Evolutionary conservation across 2,113 vertebrate genomes (phyloP).

Genomic region (Sclerurus mexicanus): DNA sequence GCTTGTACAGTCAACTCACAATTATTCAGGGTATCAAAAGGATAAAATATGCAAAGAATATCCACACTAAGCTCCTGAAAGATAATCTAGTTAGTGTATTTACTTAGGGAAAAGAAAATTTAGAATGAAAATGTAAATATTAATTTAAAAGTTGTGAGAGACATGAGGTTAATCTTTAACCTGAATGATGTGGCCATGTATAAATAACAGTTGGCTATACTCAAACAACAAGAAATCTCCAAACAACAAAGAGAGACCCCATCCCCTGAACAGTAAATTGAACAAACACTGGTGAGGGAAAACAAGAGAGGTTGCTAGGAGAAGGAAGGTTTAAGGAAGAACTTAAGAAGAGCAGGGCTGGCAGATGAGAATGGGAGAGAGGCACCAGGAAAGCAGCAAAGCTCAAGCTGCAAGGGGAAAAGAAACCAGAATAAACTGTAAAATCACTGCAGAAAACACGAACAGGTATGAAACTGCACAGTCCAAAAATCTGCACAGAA

Average conservation of each 20-base stretch:
- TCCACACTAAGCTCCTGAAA: neutral
- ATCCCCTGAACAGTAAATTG: neutral
- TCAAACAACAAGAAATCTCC: slow-evolving; percentile 33
- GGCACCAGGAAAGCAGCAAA: slow-evolving; percentile 22
- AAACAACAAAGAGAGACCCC: neutral
- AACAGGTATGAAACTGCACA: neutral
- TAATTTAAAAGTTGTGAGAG: slow-evolving; percentile 33
- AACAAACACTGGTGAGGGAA: neutral
- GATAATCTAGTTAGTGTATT: neutral
- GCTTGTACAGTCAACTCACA: neutral
- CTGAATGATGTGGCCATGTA: neutral
- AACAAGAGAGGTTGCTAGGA: slow-evolving; percentile 50
- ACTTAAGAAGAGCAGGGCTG: slow-evolving; percentile 37
- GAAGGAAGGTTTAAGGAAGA: slow-evolving; percentile 39
- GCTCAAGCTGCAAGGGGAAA: neutral
- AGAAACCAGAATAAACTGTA: neutral
- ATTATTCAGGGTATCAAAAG: neutral
- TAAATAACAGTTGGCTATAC: slow-evolving; percentile 25
- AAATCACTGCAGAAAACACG: neutral
- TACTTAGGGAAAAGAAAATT: slow-evolving; percentile 8
- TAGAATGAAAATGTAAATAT: slow-evolving; percentile 40
- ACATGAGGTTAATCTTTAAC: slow-evolving; percentile 39
- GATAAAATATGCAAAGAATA: slow-evolving; percentile 14
- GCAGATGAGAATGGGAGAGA: slow-evolving; percentile 24
- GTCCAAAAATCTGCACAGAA: neutral